Evolutionary conservation across 2,888 invertebrate species (phyloP), one percentile per base, ranked within the genome.

Genomic region (Apamea sordens): DNA sequence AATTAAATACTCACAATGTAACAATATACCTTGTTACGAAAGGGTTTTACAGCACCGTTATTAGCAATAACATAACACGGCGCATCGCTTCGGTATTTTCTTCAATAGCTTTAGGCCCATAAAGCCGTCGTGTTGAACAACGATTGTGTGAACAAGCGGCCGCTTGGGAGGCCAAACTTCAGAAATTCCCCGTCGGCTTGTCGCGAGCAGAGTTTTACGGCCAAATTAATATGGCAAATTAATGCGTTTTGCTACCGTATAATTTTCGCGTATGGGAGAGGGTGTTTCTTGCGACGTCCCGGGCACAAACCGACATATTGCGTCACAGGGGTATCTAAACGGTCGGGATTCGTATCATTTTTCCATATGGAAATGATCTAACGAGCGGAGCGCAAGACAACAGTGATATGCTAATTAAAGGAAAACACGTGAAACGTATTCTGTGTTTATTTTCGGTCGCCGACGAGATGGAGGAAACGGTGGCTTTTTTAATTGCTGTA

Each of bases 171-270:
- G 94, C 86, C 86, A 93, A 97, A 96, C 95, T 97, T 96, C 93
- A 91, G 88, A 92, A 95, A 96, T 95, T 95, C 96, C 96, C 94
- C 92, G 90, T 90, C 89, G 94, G 90, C 95, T 94, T 95, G 96
- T 96, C 97, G 96, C 95, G 93, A 95, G 89, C 97, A 96, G 96
- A 97, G 96, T 97, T 97, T 97, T 97, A 97, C 97, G 95, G 95
- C 95, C 94, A 97, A 97, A 97, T 97, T 97, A 97, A 97, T 97
- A 97, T 97, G 95, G 97, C 97, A 97, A 97, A 97, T 97, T 97
- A 97, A 97, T 97, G 97, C 96, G 95, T 94, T 93, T 92, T 94
- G 92, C 91, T 92, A 94, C 94, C 94, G 97, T 96, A 97, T 97
- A 97, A 97, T 97, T 97, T 97, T 94, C 94, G 92, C 94, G 93